Evolutionary conservation across 2,113 vertebrate genomes (phyloP).

Genomic region (Sturnus vulgaris): DNA sequence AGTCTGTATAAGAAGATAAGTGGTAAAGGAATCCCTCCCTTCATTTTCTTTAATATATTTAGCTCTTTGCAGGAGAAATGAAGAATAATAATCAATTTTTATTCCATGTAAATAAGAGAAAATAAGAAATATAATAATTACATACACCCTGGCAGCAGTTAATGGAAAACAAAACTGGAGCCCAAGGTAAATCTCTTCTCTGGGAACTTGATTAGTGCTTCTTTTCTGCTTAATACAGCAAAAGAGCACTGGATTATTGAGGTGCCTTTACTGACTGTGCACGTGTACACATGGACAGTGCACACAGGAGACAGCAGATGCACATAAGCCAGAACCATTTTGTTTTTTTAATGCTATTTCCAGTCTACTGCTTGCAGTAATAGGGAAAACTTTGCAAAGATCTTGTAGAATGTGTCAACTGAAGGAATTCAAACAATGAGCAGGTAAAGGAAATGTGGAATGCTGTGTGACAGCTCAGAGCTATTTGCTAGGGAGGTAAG

Average conservation of each 20-base stretch:
- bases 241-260: background rate
- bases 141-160: background rate
- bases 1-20: background rate
- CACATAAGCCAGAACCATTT: background rate
- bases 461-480: background rate
- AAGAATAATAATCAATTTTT: background rate
- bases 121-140: background rate
- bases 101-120: background rate
- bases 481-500: background rate
- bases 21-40: background rate
- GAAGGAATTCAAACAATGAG: background rate
- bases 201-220: background rate
- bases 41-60: background rate
- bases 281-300: rapidly evolving
- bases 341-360: background rate
- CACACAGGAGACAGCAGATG: background rate
- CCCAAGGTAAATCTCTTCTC: background rate
- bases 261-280: rapidly evolving
- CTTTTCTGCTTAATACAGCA: background rate
- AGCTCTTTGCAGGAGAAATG: background rate
- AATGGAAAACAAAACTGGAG: background rate
- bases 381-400: background rate
- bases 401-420: background rate
- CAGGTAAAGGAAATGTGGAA: background rate
- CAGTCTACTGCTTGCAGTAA: background rate